These are phyloP conservation scores for Hemibagrus wyckioides DNA, from an alignment of 2,113 vertebrate genomes.

Conservation along the genomic window DNA sequence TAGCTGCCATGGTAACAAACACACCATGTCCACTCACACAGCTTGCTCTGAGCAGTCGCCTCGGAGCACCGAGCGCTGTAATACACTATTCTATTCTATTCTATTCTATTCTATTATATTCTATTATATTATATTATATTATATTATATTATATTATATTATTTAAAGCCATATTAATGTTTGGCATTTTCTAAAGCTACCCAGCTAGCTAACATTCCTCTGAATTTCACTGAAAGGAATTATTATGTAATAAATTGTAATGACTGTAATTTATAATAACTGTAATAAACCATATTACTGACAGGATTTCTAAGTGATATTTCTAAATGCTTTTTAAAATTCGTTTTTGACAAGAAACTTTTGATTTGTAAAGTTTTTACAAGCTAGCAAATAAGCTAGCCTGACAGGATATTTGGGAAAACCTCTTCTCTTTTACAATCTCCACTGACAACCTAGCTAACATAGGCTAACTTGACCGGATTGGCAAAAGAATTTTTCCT, in stretches of 20 bases:
- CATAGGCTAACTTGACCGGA: not conserved
- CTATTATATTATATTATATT: too few species aligned
- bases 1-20: conserved; percentile 43
- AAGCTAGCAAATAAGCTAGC: not conserved
- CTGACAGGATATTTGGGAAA: not conserved
- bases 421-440: not conserved
- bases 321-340: not conserved
- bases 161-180: not conserved
- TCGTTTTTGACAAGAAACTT: too few species aligned
- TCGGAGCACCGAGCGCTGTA: not conserved
- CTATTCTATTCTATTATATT: too few species aligned
- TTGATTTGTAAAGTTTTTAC: not conserved
- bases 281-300: not conserved
- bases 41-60: not conserved
- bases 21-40: not conserved
- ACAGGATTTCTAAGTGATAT: not conserved
- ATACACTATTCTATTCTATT: too few species aligned
- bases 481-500: not conserved
- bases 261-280: not conserved
- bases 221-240: not conserved
- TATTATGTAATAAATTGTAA: not conserved
- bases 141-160: too few species aligned
- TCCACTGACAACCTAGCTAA: not conserved
- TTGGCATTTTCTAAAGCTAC: not conserved
- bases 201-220: not conserved